Percentiles rank a stretch among this genome's conserved stretches.
These are phyloP conservation scores for Palythoa grandis DNA, from an alignment of 92 coral and sea anemone species.

Conservation along the genomic window DNA sequence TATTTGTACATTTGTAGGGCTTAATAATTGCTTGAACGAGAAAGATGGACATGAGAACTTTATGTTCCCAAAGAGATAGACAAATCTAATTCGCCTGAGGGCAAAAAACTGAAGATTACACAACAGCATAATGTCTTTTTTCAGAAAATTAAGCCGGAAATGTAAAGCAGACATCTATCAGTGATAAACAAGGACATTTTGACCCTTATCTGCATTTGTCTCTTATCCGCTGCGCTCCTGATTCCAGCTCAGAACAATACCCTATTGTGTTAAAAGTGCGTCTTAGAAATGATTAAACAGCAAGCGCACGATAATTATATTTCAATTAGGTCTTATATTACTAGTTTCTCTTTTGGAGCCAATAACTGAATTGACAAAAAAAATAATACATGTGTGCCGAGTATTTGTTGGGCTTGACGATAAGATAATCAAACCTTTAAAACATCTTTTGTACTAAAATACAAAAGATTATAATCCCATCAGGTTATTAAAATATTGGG, in stretches of 20 bases:
- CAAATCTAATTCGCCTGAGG: neutral
- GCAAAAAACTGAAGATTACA: neutral
- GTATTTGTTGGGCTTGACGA: neutral
- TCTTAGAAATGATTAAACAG: neutral
- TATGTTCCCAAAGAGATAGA: neutral
- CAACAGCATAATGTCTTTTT: neutral
- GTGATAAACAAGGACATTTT: neutral
- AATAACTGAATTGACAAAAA: neutral
- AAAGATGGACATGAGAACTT: no score
- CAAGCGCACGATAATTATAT: neutral
- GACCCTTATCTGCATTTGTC: neutral
- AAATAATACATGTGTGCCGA: neutral
- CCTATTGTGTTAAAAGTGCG: neutral
- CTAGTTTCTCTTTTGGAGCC: neutral
- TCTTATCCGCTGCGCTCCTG: no score
- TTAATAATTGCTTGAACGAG: no score
- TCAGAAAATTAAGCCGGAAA: slow-evolving; percentile 13
- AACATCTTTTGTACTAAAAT: neutral
- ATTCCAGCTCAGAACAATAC: neutral
- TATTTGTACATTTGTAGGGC: no score
- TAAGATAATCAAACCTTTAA: neutral
- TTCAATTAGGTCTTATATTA: neutral
- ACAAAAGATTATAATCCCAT: neutral
- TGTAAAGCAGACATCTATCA: slow-evolving; percentile 5
- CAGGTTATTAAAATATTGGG: neutral